Evolutionary conservation across 2,113 vertebrate species (phyloP).

Genomic region (Struthio camelus): DNA sequence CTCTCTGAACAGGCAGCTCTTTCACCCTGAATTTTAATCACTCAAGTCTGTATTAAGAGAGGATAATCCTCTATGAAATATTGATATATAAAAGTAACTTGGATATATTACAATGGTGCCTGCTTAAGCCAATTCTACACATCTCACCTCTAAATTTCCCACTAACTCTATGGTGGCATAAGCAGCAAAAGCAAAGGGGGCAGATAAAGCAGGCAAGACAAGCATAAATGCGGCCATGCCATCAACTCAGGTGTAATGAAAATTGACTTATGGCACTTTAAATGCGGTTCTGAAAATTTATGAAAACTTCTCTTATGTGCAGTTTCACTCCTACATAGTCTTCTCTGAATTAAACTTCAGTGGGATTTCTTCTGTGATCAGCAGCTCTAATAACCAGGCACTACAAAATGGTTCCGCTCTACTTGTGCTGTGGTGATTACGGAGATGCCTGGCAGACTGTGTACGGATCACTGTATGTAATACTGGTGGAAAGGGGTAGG

Average conservation of each 20-base stretch:
- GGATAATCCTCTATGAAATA: neutral
- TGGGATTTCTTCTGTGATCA: neutral
- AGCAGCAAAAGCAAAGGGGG: neutral
- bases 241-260: slow-evolving; percentile 5
- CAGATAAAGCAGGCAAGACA: neutral
- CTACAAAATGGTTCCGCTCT: neutral
- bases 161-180: neutral
- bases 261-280: neutral
- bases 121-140: neutral
- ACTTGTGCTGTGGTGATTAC: neutral
- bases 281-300: slow-evolving; percentile 26
- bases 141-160: neutral
- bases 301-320: neutral
- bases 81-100: neutral
- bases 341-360: neutral
- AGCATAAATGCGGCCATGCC: neutral
- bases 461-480: neutral
- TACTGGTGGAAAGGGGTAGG: neutral
- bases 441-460: neutral
- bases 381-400: neutral
- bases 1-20: neutral
- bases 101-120: neutral
- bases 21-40: neutral
- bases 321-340: neutral
- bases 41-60: neutral